Conservation (phyloP, 2,113 vertebrate genomes). For the Muntiacus reevesi region DNA sequence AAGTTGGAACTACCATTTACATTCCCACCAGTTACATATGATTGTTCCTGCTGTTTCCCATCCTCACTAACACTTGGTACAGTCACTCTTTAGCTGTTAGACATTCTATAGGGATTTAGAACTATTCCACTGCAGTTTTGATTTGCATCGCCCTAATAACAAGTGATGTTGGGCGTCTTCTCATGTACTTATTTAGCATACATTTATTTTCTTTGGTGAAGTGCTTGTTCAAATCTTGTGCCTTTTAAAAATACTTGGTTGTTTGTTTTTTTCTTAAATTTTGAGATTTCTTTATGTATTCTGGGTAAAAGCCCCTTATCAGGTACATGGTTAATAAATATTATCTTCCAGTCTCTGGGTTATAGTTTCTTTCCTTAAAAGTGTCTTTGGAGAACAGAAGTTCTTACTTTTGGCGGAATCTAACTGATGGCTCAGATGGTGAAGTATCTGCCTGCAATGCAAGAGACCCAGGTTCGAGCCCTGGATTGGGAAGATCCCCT, state of each 20-base stretch:
- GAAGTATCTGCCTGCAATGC: background rate
- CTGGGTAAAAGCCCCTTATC: background rate
- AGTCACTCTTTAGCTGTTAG: background rate
- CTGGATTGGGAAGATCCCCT: background rate
- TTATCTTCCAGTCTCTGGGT: background rate
- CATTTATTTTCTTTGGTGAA: background rate
- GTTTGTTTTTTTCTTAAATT: background rate
- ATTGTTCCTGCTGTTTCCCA: rapidly evolving
- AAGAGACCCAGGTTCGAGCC: background rate
- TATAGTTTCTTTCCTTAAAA: background rate
- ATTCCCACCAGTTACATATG: rapidly evolving
- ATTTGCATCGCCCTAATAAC: no score
- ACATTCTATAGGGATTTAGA: rapidly evolving
- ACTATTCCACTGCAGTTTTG: background rate
- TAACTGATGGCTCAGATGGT: background rate
- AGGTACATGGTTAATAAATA: background rate
- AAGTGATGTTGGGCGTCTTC: background rate
- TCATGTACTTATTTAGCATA: no score
- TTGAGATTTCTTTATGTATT: background rate
- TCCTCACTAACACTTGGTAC: rapidly evolving
- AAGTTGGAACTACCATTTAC: background rate
- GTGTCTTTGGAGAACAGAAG: background rate
- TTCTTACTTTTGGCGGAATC: background rate
- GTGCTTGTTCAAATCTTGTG: background rate
- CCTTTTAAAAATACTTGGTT: background rate